These are phyloP conservation scores for Yponomeuta evonymella DNA, from an alignment of 2,888 invertebrate species.

Conservation along the genomic window DNA sequence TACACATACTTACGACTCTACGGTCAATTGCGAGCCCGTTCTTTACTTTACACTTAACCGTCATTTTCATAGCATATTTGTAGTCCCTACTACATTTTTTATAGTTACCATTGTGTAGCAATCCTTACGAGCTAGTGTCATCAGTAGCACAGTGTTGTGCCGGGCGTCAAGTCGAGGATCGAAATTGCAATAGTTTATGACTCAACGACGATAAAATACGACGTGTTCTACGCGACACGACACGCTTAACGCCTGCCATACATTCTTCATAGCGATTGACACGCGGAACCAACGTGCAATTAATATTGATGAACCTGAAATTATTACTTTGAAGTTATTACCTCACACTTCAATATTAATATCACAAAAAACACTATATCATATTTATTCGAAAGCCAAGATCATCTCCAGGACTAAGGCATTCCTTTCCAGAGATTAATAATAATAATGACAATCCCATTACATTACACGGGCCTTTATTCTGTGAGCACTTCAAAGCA, in stretches of 20 bases:
- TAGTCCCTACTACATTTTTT: neutral
- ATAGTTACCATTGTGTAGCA: neutral
- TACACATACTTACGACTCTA: no score
- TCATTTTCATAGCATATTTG: neutral
- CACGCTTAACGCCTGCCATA: neutral
- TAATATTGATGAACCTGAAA: neutral
- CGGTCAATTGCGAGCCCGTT: no score
- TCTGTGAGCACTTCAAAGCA: neutral
- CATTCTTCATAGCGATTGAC: neutral
- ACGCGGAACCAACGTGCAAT: neutral
- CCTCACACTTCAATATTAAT: neutral
- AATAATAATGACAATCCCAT: neutral
- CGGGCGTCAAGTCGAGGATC: constrained; percentile 33
- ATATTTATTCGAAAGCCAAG: neutral
- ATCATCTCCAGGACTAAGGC: neutral
- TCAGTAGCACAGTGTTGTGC: constrained; percentile 33
- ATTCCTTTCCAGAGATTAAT: neutral
- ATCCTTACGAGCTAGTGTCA: neutral
- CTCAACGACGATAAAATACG: constrained; percentile 1
- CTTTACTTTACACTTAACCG: neutral
- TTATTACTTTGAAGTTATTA: neutral
- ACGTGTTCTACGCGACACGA: neutral
- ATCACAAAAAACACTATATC: neutral
- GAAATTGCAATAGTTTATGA: constrained; percentile 25
- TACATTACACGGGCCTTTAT: neutral